Evolutionary conservation across 2,888 invertebrate species (phyloP).

Genomic region (Ophraella communa): DNA sequence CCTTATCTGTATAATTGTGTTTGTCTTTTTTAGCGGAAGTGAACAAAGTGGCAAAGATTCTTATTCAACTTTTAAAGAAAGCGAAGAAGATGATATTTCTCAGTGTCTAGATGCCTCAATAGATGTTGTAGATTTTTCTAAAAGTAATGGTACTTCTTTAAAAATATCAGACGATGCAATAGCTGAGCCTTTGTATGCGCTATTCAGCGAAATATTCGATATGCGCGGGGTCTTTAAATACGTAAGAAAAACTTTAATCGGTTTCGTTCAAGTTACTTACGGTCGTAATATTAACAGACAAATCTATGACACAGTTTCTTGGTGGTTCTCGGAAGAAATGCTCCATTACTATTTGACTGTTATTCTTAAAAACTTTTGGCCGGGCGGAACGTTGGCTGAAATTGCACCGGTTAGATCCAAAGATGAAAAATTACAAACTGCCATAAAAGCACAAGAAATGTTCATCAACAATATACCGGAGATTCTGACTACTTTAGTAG

Average conservation of each 20-base stretch:
- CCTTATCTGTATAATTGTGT: too few species aligned
- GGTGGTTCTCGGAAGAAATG: slow-evolving; percentile 91
- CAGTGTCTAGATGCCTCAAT: slow-evolving; percentile 73
- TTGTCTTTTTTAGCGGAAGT: slow-evolving; percentile 45
- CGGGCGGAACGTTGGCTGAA: slow-evolving; percentile 78
- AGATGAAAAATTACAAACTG: slow-evolving; percentile 72
- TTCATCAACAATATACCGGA: slow-evolving; percentile 78
- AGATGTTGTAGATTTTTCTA: slow-evolving; percentile 57
- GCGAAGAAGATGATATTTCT: slow-evolving; percentile 83
- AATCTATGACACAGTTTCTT: slow-evolving; percentile 84
- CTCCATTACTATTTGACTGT: slow-evolving; percentile 84
- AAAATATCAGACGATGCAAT: slow-evolving; percentile 71
- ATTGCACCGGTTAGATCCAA: slow-evolving; percentile 63
- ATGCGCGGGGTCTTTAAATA: slow-evolving; percentile 88
- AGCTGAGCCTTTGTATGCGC: slow-evolving; percentile 87
- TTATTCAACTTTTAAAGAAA: slow-evolving; percentile 64
- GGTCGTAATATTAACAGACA: slow-evolving; percentile 90
- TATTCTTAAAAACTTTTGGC: slow-evolving; percentile 89
- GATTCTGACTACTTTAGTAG: slow-evolving; percentile 82
- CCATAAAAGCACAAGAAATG: slow-evolving; percentile 72
- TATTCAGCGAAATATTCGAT: slow-evolving; percentile 90
- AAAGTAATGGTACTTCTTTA: slow-evolving; percentile 55
- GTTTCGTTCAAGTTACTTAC: slow-evolving; percentile 75
- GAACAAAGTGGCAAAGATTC: slow-evolving; percentile 46
- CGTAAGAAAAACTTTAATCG: slow-evolving; percentile 85